phyloP scores from a whole-genome alignment of 1,140 invertebrate genomes.

The Drosophila repletoides region DNA sequence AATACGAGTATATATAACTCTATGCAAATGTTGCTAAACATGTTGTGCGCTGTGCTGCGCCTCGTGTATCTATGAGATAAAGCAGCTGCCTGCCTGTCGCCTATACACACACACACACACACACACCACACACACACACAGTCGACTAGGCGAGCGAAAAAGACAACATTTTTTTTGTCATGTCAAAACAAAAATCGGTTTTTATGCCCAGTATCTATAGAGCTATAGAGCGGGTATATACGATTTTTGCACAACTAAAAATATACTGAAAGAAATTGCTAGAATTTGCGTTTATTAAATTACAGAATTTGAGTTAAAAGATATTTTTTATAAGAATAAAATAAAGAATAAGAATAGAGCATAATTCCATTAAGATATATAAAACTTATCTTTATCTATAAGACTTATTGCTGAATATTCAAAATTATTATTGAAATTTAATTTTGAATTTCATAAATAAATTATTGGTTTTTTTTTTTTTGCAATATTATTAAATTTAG shows the following conservation, averaged over 20 bases:
- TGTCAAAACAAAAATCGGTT: conserved; percentile 1
- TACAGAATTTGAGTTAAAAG: neutral
- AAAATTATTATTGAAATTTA: too few relatives aligned
- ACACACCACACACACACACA: neutral
- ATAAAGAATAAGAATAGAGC: too few relatives aligned
- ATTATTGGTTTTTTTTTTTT: too few relatives aligned
- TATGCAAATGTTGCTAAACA: conserved; percentile 44
- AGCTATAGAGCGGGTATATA: neutral
- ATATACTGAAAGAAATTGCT: neutral
- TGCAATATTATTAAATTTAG: too few relatives aligned
- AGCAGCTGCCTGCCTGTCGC: conserved; percentile 32
- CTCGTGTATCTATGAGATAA: conserved; percentile 24
- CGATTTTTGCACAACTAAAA: neutral
- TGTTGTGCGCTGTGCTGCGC: neutral
- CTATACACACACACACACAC: conserved; percentile 4
- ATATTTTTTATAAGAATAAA: too few relatives aligned
- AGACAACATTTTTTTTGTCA: conserved; percentile 17
- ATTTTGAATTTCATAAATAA: too few relatives aligned
- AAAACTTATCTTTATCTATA: too few relatives aligned
- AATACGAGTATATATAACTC: neutral
- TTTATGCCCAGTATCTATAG: neutral
- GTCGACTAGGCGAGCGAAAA: conserved; percentile 7
- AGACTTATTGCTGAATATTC: too few relatives aligned
- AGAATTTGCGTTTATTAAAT: too few relatives aligned
- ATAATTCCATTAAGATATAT: too few relatives aligned